Conservation (phyloP, 1,140 invertebrate species). For the Bombus soroeensis region DNA sequence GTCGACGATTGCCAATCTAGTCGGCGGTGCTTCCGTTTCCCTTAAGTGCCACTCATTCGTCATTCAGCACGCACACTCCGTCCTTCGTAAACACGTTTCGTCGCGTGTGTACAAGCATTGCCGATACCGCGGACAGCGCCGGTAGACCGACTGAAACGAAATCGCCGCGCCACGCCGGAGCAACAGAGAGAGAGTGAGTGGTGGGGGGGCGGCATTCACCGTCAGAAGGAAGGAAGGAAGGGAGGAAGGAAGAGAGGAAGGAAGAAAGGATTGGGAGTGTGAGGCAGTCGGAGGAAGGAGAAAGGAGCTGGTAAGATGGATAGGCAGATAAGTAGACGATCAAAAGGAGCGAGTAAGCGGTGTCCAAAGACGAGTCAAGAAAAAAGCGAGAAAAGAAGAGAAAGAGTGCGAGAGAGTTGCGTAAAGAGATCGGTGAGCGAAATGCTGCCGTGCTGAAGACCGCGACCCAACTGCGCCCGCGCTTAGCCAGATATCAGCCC, state of each 20-base stretch:
- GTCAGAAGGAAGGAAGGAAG: neutral
- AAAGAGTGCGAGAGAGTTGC: slow-evolving; percentile 45
- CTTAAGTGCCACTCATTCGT: slow-evolving; percentile 60
- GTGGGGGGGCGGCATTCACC: neutral
- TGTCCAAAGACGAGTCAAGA: slow-evolving; percentile 9
- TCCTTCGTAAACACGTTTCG: neutral
- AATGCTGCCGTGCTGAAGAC: slow-evolving; percentile 73
- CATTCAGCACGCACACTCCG: slow-evolving; percentile 55
- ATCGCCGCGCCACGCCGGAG: neutral
- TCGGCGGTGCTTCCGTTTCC: slow-evolving; percentile 45
- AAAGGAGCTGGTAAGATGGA: slow-evolving; percentile 18
- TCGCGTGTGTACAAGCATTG: slow-evolving; percentile 17
- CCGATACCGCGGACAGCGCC: neutral
- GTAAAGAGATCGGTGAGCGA: slow-evolving; percentile 61
- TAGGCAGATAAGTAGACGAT: slow-evolving; percentile 30
- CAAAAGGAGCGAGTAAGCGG: slow-evolving; percentile 15
- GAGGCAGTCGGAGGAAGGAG: too few species aligned
- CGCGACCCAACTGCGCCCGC: slow-evolving; percentile 77
- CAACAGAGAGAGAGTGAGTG: neutral
- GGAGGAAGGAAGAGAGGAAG: neutral
- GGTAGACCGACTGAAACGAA: slow-evolving; percentile 25
- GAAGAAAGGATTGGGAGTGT: neutral
- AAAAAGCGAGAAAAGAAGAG: slow-evolving; percentile 9
- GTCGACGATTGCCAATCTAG: neutral
- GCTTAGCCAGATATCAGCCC: slow-evolving; percentile 78